Conservation (phyloP, 2,888 invertebrate species). For the Argyresthia albistria region DNA sequence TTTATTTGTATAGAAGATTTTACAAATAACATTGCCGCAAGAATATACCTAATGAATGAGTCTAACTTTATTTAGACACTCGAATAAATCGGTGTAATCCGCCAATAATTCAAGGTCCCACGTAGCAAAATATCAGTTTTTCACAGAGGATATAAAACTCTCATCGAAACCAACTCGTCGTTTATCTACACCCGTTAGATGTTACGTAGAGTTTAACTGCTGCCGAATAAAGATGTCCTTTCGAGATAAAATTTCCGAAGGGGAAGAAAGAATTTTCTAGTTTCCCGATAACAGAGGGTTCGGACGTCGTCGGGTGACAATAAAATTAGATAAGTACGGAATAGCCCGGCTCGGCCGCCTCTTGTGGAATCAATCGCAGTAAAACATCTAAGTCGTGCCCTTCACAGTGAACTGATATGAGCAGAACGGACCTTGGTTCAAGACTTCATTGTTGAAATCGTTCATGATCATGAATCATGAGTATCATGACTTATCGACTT, state of each 20-base stretch:
- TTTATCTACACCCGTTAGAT: conserved; percentile 42
- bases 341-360: conserved; percentile 25
- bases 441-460: too few species aligned
- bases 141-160: neutral
- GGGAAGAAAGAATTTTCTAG: conserved; percentile 49
- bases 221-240: conserved; percentile 60
- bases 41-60: neutral
- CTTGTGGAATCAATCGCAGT: conserved; percentile 58
- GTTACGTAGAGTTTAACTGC: conserved; percentile 62
- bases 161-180: conserved; percentile 9
- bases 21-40: neutral
- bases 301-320: conserved; percentile 54
- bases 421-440: neutral
- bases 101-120: neutral
- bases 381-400: conserved; percentile 38
- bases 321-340: conserved; percentile 71
- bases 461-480: too few species aligned
- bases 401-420: neutral
- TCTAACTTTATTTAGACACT: neutral
- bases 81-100: neutral
- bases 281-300: conserved; percentile 30
- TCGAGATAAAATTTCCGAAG: conserved; percentile 50
- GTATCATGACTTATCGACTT: too few species aligned
- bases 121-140: neutral
- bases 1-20: too few species aligned